Evolutionary conservation across 2,797 vertebrate genomes (phyloP).

Genomic region (Tapera naevia): DNA sequence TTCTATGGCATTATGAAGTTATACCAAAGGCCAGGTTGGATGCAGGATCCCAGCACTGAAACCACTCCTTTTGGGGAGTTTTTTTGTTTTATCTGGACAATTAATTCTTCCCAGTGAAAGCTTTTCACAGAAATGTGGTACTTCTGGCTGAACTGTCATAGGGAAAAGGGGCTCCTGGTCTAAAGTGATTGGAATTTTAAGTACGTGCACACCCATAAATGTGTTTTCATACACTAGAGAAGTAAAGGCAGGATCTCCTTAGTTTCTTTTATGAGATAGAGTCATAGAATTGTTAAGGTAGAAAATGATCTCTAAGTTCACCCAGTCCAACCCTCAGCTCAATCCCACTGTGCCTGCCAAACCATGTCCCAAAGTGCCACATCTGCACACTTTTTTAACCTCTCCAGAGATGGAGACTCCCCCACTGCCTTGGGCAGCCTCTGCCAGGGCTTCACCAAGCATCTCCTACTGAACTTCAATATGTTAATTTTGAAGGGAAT

Average conservation of each 20-base stretch:
- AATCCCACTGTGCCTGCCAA: too few relatives aligned
- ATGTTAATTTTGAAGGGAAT: not conserved
- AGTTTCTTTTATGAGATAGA: not conserved
- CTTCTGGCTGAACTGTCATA: not conserved
- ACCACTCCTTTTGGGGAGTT: rapidly evolving
- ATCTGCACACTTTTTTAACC: too few relatives aligned
- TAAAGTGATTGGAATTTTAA: not conserved
- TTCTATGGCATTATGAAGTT: not conserved
- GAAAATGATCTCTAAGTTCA: too few relatives aligned
- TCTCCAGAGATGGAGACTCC: too few relatives aligned
- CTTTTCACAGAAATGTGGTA: not conserved
- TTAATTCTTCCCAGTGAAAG: not conserved
- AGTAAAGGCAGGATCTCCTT: not conserved
- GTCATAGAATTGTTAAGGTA: too few relatives aligned
- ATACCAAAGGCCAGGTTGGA: not conserved
- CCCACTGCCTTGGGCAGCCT: too few relatives aligned
- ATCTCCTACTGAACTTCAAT: not conserved
- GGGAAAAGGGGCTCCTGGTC: not conserved
- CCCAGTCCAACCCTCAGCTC: too few relatives aligned
- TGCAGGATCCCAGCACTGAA: not conserved
- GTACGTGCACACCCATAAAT: not conserved
- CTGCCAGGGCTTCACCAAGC: too few relatives aligned
- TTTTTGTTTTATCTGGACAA: not conserved
- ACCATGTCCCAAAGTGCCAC: too few relatives aligned
- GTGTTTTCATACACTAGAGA: not conserved